phyloP scores from a whole-genome alignment of 2,797 vertebrate genomes.

The Hippopotamyrus pictus region DNA sequence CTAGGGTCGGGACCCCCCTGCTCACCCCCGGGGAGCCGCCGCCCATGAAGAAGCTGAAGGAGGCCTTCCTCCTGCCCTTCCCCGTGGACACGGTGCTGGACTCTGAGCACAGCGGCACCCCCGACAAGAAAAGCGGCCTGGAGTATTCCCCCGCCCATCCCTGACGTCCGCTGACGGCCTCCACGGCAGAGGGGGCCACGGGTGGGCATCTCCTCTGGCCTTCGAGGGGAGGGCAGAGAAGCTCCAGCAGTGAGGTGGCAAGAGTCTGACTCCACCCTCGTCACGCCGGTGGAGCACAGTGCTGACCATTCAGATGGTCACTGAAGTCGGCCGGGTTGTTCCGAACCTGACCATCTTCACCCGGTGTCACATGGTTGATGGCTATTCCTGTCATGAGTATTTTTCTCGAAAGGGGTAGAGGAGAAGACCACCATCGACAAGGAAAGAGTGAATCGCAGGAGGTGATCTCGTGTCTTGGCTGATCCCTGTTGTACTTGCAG shows the following conservation, averaged over 20 bases:
- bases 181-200: neutral
- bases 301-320: neutral
- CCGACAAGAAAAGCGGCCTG: constrained; percentile 51
- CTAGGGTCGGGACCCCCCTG: constrained; percentile 49
- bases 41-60: constrained; percentile 69
- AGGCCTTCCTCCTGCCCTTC: constrained; percentile 69
- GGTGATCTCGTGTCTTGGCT: neutral
- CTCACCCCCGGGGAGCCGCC: constrained; percentile 45
- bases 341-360: neutral
- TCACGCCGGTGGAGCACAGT: neutral
- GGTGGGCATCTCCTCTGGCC: neutral
- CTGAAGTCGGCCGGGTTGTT: neutral
- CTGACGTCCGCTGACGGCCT: constrained; percentile 48
- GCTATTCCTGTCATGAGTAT: neutral
- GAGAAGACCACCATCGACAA: neutral
- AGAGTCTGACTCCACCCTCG: neutral
- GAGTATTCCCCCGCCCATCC: constrained; percentile 43
- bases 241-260: neutral
- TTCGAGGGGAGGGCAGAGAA: neutral
- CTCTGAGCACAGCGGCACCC: constrained; percentile 50
- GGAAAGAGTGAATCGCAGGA: neutral
- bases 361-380: neutral
- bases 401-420: neutral
- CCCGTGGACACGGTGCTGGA: constrained; percentile 70
- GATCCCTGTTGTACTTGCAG: neutral